These are phyloP conservation scores for Dascillus cervinus DNA, from an alignment of 2,888 invertebrate genomes.

Conservation along the genomic window DNA sequence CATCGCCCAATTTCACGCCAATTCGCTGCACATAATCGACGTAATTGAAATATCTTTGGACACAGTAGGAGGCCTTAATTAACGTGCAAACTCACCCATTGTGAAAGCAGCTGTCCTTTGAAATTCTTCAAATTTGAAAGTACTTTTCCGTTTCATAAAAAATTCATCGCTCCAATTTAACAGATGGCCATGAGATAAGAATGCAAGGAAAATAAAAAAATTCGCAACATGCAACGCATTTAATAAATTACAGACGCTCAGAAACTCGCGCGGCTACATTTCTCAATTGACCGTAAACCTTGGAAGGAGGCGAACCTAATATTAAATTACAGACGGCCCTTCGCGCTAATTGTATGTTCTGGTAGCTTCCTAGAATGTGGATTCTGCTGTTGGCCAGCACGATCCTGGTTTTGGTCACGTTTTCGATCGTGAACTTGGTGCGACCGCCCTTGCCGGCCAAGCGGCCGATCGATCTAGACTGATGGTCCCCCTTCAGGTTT, in stretches of 20 bases:
- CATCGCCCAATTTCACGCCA: too few species aligned
- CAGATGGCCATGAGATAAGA: not conserved
- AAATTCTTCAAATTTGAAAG: too few species aligned
- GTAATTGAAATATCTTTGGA: too few species aligned
- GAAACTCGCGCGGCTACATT: slow-evolving; percentile 77
- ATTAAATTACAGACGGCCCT: slow-evolving; percentile 94
- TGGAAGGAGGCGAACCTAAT: slow-evolving; percentile 93
- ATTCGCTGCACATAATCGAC: too few species aligned
- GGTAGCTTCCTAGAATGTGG: slow-evolving; percentile 94
- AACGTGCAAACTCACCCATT: too few species aligned
- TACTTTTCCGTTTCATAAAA: not conserved
- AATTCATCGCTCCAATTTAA: not conserved
- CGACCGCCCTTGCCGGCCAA: slow-evolving; percentile 95
- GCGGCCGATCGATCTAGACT: slow-evolving; percentile 93
- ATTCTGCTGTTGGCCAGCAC: slow-evolving; percentile 95
- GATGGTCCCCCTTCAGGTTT: slow-evolving; percentile 89
- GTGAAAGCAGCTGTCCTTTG: too few species aligned
- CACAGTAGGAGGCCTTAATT: too few species aligned
- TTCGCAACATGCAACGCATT: slow-evolving; percentile 33
- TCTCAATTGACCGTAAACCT: slow-evolving; percentile 92
- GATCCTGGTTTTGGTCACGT: slow-evolving; percentile 96
- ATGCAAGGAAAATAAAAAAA: slow-evolving; percentile 1
- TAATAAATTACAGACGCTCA: slow-evolving; percentile 64
- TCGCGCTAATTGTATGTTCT: slow-evolving; percentile 91
- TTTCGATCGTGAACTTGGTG: slow-evolving; percentile 98